phyloP scores from a whole-genome alignment of 2,888 invertebrate genomes.

The Zhuqinia jingwanae region DNA sequence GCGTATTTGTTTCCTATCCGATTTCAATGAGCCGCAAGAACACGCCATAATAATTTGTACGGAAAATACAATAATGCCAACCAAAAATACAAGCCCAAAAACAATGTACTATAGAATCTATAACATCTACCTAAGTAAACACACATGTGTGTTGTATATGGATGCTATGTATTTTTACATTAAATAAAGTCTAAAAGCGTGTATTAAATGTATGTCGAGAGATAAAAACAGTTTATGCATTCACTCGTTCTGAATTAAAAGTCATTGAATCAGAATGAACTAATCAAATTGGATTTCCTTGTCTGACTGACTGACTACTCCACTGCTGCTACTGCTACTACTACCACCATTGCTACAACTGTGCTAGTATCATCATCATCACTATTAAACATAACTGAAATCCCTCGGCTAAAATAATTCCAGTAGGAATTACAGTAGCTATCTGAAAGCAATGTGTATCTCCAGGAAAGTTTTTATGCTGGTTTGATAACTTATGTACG shows the following conservation, averaged over 20 bases:
- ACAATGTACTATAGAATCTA: too few species aligned
- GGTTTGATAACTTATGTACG: conserved; percentile 6
- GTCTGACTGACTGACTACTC: conserved; percentile 59
- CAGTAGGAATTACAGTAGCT: neutral
- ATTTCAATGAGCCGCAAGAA: too few species aligned
- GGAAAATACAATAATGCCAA: too few species aligned
- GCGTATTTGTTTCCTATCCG: too few species aligned
- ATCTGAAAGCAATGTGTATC: neutral
- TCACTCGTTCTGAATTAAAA: conserved; percentile 57
- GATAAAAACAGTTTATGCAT: conserved; percentile 21
- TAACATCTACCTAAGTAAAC: too few species aligned
- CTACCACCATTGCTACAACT: neutral
- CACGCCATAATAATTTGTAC: too few species aligned
- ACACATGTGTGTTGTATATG: neutral
- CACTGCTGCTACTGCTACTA: neutral
- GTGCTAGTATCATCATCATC: neutral
- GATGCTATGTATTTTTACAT: neutral
- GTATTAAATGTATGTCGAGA: neutral
- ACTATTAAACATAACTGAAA: neutral
- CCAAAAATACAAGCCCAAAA: too few species aligned
- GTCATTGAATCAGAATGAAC: conserved; percentile 71
- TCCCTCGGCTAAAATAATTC: conserved; percentile 15
- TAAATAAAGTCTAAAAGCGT: neutral
- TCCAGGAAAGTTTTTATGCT: neutral
- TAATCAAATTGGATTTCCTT: conserved; percentile 73